Conservation (phyloP, 2,797 vertebrate species). For the Dendrocincla fuliginosa region DNA sequence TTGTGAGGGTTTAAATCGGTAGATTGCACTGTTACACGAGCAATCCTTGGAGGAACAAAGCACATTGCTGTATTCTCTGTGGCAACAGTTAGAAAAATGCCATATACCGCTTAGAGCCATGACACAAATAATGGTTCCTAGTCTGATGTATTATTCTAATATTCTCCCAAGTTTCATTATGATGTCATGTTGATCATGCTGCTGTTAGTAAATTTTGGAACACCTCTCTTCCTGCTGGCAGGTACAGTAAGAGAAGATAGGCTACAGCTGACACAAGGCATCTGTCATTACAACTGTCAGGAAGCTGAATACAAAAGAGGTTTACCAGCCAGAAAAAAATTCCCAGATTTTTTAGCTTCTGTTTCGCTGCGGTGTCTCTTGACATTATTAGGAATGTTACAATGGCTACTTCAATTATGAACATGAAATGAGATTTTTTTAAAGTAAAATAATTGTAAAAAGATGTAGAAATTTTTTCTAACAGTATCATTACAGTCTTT, state of each 20-base stretch:
- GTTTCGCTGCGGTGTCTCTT: neutral
- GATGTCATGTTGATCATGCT: conserved; percentile 2
- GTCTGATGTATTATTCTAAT: neutral
- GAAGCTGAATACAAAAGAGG: conserved; percentile 13
- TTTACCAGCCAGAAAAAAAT: conserved; percentile 8
- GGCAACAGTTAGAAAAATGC: conserved; percentile 25
- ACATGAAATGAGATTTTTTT: neutral
- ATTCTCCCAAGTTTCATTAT: conserved; percentile 16
- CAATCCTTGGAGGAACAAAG: neutral
- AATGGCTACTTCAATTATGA: neutral
- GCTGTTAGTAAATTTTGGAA: conserved; percentile 45
- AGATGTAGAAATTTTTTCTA: neutral
- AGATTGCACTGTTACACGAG: neutral
- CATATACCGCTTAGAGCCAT: neutral
- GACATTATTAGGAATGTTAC: neutral
- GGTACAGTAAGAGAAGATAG: neutral
- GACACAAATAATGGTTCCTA: conserved; percentile 15
- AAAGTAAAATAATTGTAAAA: neutral
- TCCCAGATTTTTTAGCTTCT: neutral
- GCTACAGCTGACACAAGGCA: conserved; percentile 15
- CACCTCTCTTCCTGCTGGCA: conserved; percentile 28
- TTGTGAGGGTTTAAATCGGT: conserved; percentile 25
- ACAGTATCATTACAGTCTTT: neutral
- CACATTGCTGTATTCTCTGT: neutral
- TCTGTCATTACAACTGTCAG: conserved; percentile 52